phyloP scores from a whole-genome alignment of 2,888 invertebrate genomes.

The Chrysomela aeneicollis region DNA sequence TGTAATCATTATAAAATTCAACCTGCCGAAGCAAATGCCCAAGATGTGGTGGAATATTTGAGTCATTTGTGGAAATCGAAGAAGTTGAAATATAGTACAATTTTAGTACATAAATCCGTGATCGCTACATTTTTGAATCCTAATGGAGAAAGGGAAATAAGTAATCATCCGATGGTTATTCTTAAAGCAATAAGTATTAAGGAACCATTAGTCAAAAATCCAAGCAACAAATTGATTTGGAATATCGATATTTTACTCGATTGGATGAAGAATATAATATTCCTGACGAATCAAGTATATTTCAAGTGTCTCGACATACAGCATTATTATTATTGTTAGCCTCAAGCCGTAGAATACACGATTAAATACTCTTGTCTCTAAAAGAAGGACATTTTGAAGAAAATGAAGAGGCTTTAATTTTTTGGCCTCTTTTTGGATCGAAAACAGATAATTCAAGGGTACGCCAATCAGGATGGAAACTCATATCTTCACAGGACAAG shows the following conservation, averaged over 20 bases:
- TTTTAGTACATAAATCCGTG: constrained; percentile 28
- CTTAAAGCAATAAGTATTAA: background rate
- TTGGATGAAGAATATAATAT: background rate
- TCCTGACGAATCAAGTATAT: background rate
- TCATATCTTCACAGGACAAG: background rate
- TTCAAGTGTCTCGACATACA: background rate
- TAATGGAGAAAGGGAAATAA: background rate
- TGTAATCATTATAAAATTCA: background rate
- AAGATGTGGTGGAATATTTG: constrained; percentile 14
- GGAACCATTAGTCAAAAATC: background rate
- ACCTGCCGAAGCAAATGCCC: constrained; percentile 5
- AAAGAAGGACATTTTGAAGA: background rate
- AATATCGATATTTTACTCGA: background rate
- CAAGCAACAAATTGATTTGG: background rate
- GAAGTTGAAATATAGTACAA: constrained; percentile 19
- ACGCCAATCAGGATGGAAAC: constrained; percentile 12
- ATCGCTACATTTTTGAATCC: constrained; percentile 6
- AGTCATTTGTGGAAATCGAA: constrained; percentile 7
- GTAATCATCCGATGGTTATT: background rate
- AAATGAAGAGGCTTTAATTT: background rate
- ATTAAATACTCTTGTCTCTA: constrained; percentile 36
- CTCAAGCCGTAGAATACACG: constrained; percentile 42
- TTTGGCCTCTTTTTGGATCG: constrained; percentile 10
- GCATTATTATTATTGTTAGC: constrained; percentile 35
- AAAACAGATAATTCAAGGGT: constrained; percentile 4